Conservation (phyloP, 2,113 vertebrate species). For the Aspiorhynchus laticeps region DNA sequence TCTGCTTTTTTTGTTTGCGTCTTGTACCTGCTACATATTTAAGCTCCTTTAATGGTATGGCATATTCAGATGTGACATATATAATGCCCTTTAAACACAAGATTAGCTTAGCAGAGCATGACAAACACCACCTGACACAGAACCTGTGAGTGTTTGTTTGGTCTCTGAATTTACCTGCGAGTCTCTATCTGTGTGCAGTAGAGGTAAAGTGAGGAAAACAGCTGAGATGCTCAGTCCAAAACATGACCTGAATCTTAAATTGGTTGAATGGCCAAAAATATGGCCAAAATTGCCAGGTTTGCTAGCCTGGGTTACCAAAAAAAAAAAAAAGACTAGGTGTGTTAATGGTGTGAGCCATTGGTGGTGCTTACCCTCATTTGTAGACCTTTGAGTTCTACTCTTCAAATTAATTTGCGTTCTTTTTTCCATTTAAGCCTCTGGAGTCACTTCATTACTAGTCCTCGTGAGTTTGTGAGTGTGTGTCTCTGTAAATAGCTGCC, state of each 20-base stretch:
- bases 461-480: constrained; percentile 48
- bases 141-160: constrained; percentile 8
- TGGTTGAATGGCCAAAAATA: neutral
- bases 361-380: constrained; percentile 1
- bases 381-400: neutral
- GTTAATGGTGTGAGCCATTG: neutral
- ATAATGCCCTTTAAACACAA: constrained; percentile 16
- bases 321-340: neutral
- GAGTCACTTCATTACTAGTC: constrained; percentile 30
- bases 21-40: neutral
- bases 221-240: constrained; percentile 19
- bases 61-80: neutral
- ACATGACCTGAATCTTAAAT: neutral
- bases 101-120: constrained; percentile 24
- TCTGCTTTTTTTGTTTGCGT: neutral
- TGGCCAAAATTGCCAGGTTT: neutral
- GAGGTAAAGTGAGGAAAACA: neutral
- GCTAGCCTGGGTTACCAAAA: neutral
- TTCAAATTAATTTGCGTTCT: neutral
- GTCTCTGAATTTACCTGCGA: neutral
- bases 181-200: neutral
- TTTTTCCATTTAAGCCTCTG: neutral
- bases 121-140: neutral
- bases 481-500: constrained; percentile 58
- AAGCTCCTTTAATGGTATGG: neutral